phyloP scores from a whole-genome alignment of 2,888 invertebrate species.

The Epinotia bilunana region DNA sequence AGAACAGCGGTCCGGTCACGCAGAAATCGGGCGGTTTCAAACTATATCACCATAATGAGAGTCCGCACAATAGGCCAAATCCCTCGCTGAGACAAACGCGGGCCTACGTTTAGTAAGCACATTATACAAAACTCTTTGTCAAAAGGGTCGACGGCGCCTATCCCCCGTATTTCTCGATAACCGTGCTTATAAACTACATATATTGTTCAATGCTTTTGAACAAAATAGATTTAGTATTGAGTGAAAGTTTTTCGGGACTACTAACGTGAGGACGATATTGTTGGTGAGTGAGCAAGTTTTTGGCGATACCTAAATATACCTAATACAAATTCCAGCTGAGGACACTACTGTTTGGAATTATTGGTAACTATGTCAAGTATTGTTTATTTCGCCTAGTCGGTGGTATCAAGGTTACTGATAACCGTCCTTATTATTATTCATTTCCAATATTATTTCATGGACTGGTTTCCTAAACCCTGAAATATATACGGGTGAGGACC shows the following conservation, averaged over 20 bases:
- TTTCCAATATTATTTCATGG: not conserved
- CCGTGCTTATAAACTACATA: slow-evolving; percentile 31
- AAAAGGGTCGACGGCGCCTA: slow-evolving; percentile 39
- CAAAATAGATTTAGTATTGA: slow-evolving; percentile 39
- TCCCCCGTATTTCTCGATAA: slow-evolving; percentile 32
- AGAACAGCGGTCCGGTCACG: slow-evolving; percentile 26
- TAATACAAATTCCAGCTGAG: no score
- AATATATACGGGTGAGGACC: no score
- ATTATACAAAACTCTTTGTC: slow-evolving; percentile 43
- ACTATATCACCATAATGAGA: slow-evolving; percentile 43
- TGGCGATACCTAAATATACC: no score
- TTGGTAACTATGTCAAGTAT: not conserved
- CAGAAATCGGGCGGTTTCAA: slow-evolving; percentile 35
- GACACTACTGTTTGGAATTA: not conserved
- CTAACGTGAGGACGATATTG: not conserved
- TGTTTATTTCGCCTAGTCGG: not conserved
- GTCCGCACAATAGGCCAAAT: slow-evolving; percentile 34
- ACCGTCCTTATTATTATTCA: not conserved
- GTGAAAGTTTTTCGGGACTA: not conserved
- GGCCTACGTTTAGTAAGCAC: slow-evolving; percentile 42
- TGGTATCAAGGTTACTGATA: not conserved
- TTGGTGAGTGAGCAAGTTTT: not conserved
- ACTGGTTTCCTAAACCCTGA: not conserved
- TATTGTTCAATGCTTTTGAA: slow-evolving; percentile 22
- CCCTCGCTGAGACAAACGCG: slow-evolving; percentile 38